phyloP scores from a whole-genome alignment of 2,797 vertebrate genomes.

The Coendou prehensilis region DNA sequence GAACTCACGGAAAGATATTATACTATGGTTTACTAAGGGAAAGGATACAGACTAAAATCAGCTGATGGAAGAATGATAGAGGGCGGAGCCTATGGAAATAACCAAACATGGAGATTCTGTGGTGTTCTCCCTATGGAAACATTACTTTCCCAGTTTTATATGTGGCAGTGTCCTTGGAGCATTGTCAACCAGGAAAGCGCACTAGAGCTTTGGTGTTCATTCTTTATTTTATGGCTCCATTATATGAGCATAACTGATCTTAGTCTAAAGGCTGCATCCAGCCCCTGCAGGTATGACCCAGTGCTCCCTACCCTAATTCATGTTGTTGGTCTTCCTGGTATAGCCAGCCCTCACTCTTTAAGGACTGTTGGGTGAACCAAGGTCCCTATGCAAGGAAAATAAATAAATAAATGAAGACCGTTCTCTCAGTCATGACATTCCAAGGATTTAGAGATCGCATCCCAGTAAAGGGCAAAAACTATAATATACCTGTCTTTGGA shows the following conservation, averaged over 20 bases:
- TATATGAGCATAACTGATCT: not conserved
- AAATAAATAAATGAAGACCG: not conserved
- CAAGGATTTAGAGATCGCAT: not conserved
- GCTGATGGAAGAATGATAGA: not conserved
- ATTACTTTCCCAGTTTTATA: not conserved
- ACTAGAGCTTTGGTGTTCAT: not conserved
- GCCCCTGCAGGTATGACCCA: not conserved
- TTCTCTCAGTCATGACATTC: not conserved
- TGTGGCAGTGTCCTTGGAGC: not conserved
- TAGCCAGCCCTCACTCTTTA: not conserved
- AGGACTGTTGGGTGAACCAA: not conserved
- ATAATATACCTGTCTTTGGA: not conserved
- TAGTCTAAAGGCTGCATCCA: not conserved
- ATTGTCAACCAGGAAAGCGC: not conserved
- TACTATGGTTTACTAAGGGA: not conserved
- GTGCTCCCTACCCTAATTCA: not conserved
- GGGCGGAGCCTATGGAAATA: not conserved
- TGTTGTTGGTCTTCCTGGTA: not conserved
- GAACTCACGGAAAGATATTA: not conserved
- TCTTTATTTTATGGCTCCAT: not conserved
- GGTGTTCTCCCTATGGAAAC: not conserved
- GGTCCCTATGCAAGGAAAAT: not conserved
- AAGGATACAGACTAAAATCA: not conserved
- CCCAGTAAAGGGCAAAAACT: not conserved
- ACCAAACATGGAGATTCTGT: not conserved